phyloP scores from a whole-genome alignment of 2,797 vertebrate genomes.

The Tenualosa ilisha region DNA sequence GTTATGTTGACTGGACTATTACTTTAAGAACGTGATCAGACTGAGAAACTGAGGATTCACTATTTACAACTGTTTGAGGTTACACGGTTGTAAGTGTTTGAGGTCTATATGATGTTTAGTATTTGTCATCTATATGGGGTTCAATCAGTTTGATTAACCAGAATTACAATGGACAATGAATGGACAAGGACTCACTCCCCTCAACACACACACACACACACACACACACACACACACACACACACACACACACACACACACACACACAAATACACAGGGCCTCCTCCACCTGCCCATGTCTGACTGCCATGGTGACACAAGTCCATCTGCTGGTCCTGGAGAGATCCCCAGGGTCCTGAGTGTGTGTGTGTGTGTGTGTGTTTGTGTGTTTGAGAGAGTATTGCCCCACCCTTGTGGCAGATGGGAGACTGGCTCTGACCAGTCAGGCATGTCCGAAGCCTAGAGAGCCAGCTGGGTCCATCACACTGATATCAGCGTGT shows the following conservation, averaged over 20 bases:
- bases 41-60: no score
- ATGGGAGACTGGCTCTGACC: not conserved
- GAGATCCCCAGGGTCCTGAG: not conserved
- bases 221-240: no score
- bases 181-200: not conserved
- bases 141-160: no score
- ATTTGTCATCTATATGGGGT: no score
- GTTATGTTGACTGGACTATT: no score
- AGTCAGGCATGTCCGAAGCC: not conserved
- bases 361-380: slow-evolving; percentile 3
- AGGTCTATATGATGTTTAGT: no score
- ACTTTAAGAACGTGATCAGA: no score
- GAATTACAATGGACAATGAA: not conserved
- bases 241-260: no score
- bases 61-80: no score
- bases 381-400: not conserved
- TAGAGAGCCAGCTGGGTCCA: not conserved
- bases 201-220: not conserved
- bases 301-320: slow-evolving; percentile 15
- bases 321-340: slow-evolving; percentile 26
- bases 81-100: no score
- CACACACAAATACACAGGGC: not conserved
- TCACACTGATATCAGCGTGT: not conserved
- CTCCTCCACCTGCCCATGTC: not conserved
- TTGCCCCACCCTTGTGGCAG: not conserved